A percentile compares a stretch with the other conserved stretches of the same genome.
phyloP scores from a whole-genome alignment of 1,140 invertebrate genomes.

The Apis cerana region DNA sequence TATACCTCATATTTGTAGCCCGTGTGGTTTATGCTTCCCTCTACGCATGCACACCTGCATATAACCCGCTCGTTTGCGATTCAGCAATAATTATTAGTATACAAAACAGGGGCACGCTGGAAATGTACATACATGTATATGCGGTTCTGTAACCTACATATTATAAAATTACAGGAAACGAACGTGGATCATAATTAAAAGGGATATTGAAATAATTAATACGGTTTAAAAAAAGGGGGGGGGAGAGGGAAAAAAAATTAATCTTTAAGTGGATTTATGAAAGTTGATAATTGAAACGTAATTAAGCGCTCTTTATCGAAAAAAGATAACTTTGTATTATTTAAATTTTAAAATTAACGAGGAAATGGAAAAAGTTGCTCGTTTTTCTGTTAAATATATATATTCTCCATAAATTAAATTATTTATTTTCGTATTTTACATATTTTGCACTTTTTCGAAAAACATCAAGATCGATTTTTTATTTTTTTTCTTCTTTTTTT shows the following conservation, averaged over 20 bases:
- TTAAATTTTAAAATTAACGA: background rate
- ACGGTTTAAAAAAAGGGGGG: background rate
- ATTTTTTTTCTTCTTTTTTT: no score
- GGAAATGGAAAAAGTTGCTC: background rate
- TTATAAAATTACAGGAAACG: background rate
- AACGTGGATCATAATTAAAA: background rate
- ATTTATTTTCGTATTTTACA: no score
- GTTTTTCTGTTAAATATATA: background rate
- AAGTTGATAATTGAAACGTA: background rate
- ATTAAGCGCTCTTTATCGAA: background rate
- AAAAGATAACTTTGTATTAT: background rate
- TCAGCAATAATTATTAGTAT: background rate
- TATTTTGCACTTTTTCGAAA: no score
- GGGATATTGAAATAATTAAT: background rate
- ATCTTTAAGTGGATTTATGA: background rate
- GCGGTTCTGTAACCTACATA: background rate
- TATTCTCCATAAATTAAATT: no score
- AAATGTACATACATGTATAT: background rate
- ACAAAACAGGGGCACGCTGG: background rate
- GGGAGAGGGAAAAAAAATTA: background rate
- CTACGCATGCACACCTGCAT: background rate
- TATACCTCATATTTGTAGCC: conserved; percentile 42
- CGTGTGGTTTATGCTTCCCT: background rate
- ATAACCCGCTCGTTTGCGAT: background rate
- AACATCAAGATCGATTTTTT: no score